These are phyloP conservation scores for Sternotherus odoratus DNA, from an alignment of 2,797 vertebrate species.

Conservation along the genomic window DNA sequence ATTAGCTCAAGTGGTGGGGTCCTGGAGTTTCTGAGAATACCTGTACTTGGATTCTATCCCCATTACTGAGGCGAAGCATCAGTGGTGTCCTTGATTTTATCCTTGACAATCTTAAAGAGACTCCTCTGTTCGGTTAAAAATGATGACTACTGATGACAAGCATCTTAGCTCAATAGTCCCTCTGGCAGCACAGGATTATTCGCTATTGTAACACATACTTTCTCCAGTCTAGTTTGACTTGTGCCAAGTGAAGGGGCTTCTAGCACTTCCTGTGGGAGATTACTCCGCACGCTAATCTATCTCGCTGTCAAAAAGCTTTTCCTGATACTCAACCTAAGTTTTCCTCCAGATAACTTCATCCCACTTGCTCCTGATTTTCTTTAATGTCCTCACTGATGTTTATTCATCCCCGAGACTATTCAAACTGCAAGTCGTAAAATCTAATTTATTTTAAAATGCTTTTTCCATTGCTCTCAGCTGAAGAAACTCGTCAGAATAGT, in stretches of 20 bases:
- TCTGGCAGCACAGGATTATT: not conserved
- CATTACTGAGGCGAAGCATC: not conserved
- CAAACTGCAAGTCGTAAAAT: not conserved
- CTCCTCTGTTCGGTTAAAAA: not conserved
- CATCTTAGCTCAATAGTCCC: not conserved
- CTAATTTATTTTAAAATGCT: not conserved
- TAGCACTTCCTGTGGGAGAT: conserved; percentile 34
- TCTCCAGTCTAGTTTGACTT: not conserved
- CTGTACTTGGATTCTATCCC: not conserved
- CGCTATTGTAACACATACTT: not conserved
- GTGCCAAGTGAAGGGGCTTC: conserved; percentile 25
- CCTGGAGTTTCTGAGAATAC: not conserved
- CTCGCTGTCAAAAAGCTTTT: not conserved
- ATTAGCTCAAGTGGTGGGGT: conserved; percentile 36
- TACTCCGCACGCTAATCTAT: not conserved
- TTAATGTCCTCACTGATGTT: not conserved
- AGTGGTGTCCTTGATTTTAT: not conserved
- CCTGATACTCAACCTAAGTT: not conserved
- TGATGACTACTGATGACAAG: not conserved
- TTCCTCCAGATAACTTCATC: not conserved
- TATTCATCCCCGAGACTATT: not conserved
- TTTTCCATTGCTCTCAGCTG: not conserved
- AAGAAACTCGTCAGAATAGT: not conserved
- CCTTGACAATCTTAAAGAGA: not conserved
- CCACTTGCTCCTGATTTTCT: not conserved